Evolutionary conservation across 1,140 invertebrate genomes (phyloP).

Genomic region (Tetragnatha versicolor): DNA sequence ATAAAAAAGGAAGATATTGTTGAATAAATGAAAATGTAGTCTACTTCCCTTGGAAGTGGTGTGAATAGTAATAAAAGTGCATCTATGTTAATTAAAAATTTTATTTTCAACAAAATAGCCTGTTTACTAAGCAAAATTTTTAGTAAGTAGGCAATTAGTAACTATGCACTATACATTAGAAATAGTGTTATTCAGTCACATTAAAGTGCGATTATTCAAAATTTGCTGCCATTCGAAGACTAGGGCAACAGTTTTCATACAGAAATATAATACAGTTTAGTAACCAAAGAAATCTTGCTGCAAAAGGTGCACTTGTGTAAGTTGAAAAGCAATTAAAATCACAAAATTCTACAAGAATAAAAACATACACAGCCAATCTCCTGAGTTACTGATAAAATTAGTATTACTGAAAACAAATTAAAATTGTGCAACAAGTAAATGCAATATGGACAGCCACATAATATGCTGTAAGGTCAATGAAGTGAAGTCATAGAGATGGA

Average conservation of each 20-base stretch:
- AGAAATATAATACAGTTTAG: constrained; percentile 12
- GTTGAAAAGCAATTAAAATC: constrained; percentile 15
- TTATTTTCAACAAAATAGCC: constrained; percentile 53
- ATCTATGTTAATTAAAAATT: too few relatives aligned
- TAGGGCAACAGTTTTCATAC: constrained; percentile 4
- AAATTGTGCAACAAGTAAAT: constrained; percentile 21
- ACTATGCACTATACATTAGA: constrained; percentile 42
- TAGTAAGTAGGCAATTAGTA: constrained; percentile 50
- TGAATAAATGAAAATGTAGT: too few relatives aligned
- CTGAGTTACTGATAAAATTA: background rate
- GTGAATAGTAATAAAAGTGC: too few relatives aligned
- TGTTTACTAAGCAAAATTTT: constrained; percentile 26
- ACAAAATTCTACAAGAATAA: background rate
- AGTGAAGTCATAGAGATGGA: too few relatives aligned
- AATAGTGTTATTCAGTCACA: background rate
- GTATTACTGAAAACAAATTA: background rate
- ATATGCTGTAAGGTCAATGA: too few relatives aligned
- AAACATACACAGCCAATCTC: background rate
- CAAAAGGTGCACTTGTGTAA: constrained; percentile 6
- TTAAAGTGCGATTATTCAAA: constrained; percentile 24
- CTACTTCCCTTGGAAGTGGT: too few relatives aligned
- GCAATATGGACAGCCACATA: too few relatives aligned
- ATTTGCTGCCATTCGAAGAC: constrained; percentile 18
- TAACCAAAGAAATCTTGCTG: background rate
- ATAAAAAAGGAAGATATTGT: too few relatives aligned